These are phyloP conservation scores for Megaceryle maxima DNA, from an alignment of 2,113 vertebrate genomes.

Conservation along the genomic window DNA sequence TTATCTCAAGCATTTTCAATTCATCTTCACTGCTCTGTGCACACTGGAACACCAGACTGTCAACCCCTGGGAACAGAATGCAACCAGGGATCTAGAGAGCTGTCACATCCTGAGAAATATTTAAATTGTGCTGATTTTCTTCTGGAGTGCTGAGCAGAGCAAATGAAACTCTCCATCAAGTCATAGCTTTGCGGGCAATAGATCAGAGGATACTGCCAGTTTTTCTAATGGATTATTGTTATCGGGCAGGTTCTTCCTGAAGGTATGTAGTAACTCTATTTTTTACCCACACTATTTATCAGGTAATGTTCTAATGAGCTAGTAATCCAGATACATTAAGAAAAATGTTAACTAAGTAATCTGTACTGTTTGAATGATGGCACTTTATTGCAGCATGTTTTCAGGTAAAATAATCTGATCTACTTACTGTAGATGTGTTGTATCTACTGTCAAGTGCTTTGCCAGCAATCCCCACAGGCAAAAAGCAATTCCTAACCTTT, in stretches of 20 bases:
- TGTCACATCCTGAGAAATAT: constrained; percentile 80
- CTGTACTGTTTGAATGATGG: constrained; percentile 66
- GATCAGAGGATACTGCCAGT: constrained; percentile 82
- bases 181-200: constrained; percentile 79
- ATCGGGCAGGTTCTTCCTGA: constrained; percentile 78
- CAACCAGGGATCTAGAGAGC: constrained; percentile 75
- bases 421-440: constrained; percentile 52
- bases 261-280: constrained; percentile 81
- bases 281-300: constrained; percentile 72
- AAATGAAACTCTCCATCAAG: constrained; percentile 82
- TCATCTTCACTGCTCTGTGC: constrained; percentile 77
- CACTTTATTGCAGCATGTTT: constrained; percentile 74
- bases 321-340: constrained; percentile 54
- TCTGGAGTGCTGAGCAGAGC: constrained; percentile 81
- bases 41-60: constrained; percentile 76
- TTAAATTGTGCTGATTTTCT: constrained; percentile 82
- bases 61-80: constrained; percentile 78
- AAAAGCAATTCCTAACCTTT: neutral
- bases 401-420: constrained; percentile 66
- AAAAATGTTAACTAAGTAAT: constrained; percentile 67
- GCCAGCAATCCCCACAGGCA: constrained; percentile 58
- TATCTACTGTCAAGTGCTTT: constrained; percentile 58
- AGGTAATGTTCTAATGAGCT: constrained; percentile 76
- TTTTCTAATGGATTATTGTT: constrained; percentile 82
- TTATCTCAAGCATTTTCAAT: constrained; percentile 82